Base-by-base conservation (phyloP, 2,797 vertebrate genomes). In the Streptopelia turtur region DNA sequence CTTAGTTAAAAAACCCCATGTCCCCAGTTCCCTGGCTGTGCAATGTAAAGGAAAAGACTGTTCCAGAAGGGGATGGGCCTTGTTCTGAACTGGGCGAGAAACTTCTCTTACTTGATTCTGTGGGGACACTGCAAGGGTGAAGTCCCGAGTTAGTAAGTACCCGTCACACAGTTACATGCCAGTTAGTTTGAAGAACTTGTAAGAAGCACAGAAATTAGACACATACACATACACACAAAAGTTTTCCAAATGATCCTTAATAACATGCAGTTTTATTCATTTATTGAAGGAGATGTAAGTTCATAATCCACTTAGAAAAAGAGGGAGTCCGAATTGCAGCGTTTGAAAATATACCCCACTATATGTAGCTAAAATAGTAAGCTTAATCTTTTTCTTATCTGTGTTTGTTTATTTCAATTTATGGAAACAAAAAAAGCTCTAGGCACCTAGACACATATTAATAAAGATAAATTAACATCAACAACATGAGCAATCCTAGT, bases 401-500 rank as follows among this genome's bases (percentile, higher is more conserved):
- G 49, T 52, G 24, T 59, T 83, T 83, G 64, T 74, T 93, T 91
- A 37, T 66, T 82, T 85, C 28, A 41, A 75, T 87, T 81, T 84
- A 75, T 56, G 41, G 39, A 84, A 87, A 64, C 30, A 83, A 18
- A 37, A 55, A 76, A 94, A 92, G 39, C n/a, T 78, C 45, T 64
- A 81, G 74, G 41, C 7, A 0, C 45, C 24, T 57, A 89, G 81
- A 89, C 61, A 61, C 90, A 43, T n/a, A 87, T 61, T 82, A 84
- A 78, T 65, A 92, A 68, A 83, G 55, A 35, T 22, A 92, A 89
- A 93, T 86, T 78, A 81, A 60, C n/a, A 90, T 64, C 69, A 93
- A 63, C 50, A 68, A 41, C n/a, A 89, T 0, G 4, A 75, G 43
- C 53, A 84, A 68, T 60, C 81, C 53, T 81, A 71, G 57, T 87